Conservation (phyloP, 2,797 vertebrate species). For the Lycodopsis pacificus region DNA sequence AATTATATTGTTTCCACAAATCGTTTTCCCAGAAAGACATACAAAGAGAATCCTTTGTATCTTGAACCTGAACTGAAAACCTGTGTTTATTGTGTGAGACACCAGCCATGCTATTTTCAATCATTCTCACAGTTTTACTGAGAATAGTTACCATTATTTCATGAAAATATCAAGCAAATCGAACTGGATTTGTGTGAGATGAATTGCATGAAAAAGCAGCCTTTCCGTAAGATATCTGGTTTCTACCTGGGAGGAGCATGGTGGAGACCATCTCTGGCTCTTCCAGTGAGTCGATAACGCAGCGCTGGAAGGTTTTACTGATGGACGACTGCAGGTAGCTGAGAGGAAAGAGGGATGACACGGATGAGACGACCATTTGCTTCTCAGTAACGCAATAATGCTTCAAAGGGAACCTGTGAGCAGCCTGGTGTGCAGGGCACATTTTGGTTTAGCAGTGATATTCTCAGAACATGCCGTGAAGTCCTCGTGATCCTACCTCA, state of each 20-base stretch:
- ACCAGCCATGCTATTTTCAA: not conserved
- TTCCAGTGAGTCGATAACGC: constrained; percentile 88
- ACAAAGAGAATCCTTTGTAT: not conserved
- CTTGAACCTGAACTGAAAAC: not conserved
- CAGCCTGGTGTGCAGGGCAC: constrained; percentile 2
- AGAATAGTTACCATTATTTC: not conserved
- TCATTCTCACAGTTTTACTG: not conserved
- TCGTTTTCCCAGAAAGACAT: not conserved
- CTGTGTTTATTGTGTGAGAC: not conserved
- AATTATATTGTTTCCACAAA: not conserved
- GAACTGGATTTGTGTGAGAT: constrained; percentile 5
- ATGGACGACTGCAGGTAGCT: constrained; percentile 91
- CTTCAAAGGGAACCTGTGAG: constrained; percentile 35
- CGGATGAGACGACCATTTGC: constrained; percentile 15
- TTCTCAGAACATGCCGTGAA: constrained; percentile 2
- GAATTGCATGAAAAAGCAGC: not conserved
- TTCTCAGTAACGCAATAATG: constrained; percentile 6
- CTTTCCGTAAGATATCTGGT: not conserved
- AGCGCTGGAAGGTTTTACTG: constrained; percentile 91
- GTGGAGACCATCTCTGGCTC: constrained; percentile 92
- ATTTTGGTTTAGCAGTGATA: constrained; percentile 14
- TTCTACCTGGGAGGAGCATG: constrained; percentile 93
- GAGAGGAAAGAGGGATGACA: constrained; percentile 34
- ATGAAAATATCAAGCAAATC: not conserved
- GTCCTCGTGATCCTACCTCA: constrained; percentile 73